Conservation (phyloP, 2,797 vertebrate genomes). For the Melanotaenia nigrans region DNA sequence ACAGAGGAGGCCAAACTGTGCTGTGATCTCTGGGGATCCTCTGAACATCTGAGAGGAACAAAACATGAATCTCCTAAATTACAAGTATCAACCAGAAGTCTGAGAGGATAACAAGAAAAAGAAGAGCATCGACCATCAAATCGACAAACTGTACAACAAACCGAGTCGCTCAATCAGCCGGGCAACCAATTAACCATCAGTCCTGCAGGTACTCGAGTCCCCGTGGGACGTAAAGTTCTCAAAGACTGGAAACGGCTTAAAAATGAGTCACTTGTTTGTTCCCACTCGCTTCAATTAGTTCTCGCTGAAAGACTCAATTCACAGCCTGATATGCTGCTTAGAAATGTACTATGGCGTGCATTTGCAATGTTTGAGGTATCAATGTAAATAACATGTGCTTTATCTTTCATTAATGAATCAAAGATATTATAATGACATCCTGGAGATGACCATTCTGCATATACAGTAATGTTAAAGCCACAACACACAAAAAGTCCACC, state of each 20-base stretch:
- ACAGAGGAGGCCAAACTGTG: not conserved
- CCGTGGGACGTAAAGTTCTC: not conserved
- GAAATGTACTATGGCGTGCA: not conserved
- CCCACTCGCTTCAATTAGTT: not conserved
- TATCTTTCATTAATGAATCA: not conserved
- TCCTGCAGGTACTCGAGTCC: slow-evolving; percentile 8
- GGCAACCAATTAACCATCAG: slow-evolving; percentile 15
- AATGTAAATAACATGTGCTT: not conserved
- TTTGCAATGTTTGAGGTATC: not conserved
- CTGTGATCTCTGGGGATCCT: not conserved
- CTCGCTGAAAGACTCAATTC: slow-evolving; percentile 2
- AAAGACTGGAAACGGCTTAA: not conserved
- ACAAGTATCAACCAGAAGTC: slow-evolving; percentile 6
- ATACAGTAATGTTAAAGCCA: not conserved
- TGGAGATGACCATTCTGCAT: not conserved
- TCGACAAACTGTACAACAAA: slow-evolving; percentile 25
- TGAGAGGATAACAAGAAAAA: slow-evolving; percentile 16
- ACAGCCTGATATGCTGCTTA: not conserved
- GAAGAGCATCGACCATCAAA: slow-evolving; percentile 9
- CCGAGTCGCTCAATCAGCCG: slow-evolving; percentile 20
- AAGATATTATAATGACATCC: not conserved
- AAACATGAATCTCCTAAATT: slow-evolving; percentile 18
- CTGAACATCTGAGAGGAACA: not conserved
- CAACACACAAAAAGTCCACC: no score
- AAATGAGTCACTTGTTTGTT: slow-evolving; percentile 1